Evolutionary conservation across 2,113 vertebrate genomes (phyloP).

Genomic region (Oenanthe melanoleuca): DNA sequence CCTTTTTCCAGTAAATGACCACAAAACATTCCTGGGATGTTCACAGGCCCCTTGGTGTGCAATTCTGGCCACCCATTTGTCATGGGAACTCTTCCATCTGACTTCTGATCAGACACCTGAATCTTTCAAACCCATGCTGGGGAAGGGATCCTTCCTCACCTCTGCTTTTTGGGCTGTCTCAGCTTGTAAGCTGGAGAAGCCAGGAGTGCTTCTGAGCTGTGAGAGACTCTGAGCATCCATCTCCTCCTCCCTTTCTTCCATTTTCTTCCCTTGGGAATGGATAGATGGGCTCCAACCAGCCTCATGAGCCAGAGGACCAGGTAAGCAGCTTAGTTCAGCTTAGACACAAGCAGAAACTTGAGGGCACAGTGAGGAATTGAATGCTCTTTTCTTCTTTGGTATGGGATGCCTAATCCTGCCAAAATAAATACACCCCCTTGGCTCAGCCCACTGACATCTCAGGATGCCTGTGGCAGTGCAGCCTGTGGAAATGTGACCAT

Average conservation of each 20-base stretch:
- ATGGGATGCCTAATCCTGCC: neutral
- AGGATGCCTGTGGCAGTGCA: neutral
- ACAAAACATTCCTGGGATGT: neutral
- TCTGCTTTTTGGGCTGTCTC: neutral
- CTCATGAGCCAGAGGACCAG: neutral
- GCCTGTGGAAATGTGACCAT: rapidly evolving
- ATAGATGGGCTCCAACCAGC: neutral
- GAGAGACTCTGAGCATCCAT: neutral
- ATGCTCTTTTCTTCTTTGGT: neutral
- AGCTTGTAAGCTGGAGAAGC: neutral
- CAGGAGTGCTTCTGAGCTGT: neutral
- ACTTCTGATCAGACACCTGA: neutral
- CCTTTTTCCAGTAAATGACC: neutral
- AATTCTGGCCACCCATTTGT: neutral
- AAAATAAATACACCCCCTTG: neutral
- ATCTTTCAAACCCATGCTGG: neutral
- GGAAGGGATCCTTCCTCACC: neutral
- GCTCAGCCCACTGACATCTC: neutral
- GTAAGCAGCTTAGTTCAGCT: neutral
- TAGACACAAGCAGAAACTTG: neutral
- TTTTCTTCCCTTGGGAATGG: neutral
- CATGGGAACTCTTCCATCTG: neutral
- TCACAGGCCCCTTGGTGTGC: neutral
- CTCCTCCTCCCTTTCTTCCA: neutral
- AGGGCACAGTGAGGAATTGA: neutral